Evolutionary conservation across 2,797 vertebrate species (phyloP).

Genomic region (Sebastes iracundus): DNA sequence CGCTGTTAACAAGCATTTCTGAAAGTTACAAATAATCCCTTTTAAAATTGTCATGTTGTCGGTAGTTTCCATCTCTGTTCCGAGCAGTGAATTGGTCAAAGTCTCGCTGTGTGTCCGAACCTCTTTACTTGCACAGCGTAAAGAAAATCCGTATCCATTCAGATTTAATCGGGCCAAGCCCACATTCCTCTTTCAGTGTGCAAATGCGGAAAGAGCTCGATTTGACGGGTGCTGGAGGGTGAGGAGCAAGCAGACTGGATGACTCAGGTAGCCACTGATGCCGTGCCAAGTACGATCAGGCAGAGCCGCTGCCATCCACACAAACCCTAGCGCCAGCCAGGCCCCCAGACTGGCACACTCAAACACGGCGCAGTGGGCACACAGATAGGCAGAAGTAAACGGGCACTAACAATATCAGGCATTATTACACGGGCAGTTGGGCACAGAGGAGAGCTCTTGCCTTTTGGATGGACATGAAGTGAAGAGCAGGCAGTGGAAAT

Average conservation of each 20-base stretch:
- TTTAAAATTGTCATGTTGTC: neutral
- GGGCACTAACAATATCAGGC: constrained; percentile 43
- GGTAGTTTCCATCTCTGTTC: constrained; percentile 5
- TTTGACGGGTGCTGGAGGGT: constrained; percentile 61
- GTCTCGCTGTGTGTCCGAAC: constrained; percentile 2
- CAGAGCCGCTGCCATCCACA: constrained; percentile 58
- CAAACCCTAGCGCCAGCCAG: constrained; percentile 55
- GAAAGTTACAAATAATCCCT: too few relatives aligned
- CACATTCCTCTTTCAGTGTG: constrained; percentile 41
- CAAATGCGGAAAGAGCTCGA: constrained; percentile 64
- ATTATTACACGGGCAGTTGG: constrained; percentile 61
- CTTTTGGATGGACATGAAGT: constrained; percentile 17
- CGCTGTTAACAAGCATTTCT: too few relatives aligned
- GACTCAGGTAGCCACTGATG: constrained; percentile 79
- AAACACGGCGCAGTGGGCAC: constrained; percentile 52
- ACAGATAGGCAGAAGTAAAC: constrained; percentile 53
- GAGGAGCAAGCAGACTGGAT: constrained; percentile 70
- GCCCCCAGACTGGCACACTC: constrained; percentile 64
- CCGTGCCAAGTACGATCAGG: constrained; percentile 72
- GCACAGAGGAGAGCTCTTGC: constrained; percentile 51
- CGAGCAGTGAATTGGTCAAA: neutral
- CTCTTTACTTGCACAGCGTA: neutral
- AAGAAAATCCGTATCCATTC: constrained; percentile 33
- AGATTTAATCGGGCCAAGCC: constrained; percentile 29
- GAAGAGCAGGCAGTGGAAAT: neutral